phyloP scores from a whole-genome alignment of 2,113 vertebrate species.

The Crotalus tigris region DNA sequence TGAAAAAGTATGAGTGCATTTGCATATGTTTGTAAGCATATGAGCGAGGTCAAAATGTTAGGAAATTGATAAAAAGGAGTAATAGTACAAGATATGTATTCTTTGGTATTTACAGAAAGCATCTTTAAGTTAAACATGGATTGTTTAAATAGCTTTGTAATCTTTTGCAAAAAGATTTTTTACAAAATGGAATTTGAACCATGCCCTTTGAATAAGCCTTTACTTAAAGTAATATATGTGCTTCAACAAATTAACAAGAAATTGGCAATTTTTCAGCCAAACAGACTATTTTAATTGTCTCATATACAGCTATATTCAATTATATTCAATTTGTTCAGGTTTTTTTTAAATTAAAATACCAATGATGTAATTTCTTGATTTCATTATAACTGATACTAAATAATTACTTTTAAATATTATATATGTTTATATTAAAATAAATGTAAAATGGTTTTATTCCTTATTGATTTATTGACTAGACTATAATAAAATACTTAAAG shows the following conservation, averaged over 20 bases:
- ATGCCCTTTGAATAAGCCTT: neutral
- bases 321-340: neutral
- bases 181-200: neutral
- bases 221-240: neutral
- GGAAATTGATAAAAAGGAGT: neutral
- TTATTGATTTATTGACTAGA: conserved; percentile 51
- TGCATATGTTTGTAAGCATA: conserved; percentile 33
- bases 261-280: neutral
- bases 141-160: neutral
- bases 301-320: neutral
- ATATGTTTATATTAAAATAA: neutral
- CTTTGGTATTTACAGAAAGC: neutral
- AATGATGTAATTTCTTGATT: neutral
- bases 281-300: neutral
- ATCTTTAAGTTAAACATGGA: neutral
- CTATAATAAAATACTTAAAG: conserved; percentile 50
- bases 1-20: conserved; percentile 29
- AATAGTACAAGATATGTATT: neutral
- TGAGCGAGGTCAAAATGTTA: conserved; percentile 9
- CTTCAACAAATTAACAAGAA: neutral
- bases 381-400: neutral
- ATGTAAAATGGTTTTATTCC: conserved; percentile 3
- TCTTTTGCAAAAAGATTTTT: neutral
- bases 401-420: neutral
- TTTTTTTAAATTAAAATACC: neutral